Evolutionary conservation across 2,113 vertebrate genomes (phyloP).

Genomic region (Sylvilagus bachmani): DNA sequence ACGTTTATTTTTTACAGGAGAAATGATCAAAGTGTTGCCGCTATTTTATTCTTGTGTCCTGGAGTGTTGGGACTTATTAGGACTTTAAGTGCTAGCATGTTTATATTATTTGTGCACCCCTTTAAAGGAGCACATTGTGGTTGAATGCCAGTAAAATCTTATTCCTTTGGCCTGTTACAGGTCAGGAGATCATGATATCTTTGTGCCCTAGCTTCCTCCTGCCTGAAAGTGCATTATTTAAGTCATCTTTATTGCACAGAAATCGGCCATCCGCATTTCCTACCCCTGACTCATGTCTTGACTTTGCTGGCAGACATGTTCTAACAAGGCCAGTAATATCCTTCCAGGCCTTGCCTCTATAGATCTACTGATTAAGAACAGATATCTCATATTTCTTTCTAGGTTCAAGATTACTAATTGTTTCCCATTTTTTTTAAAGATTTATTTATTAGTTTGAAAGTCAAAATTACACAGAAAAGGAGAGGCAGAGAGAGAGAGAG

Average conservation of each 20-base stretch:
- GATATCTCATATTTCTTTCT: neutral
- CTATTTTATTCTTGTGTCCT: neutral
- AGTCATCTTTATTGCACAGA: neutral
- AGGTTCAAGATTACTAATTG: neutral
- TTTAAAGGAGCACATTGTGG: neutral
- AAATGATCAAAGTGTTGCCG: neutral
- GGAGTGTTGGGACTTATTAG: neutral
- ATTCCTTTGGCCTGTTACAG: neutral
- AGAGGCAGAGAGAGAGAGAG: too few species aligned
- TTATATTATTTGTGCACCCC: neutral
- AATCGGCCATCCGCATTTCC: neutral
- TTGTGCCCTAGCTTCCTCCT: neutral
- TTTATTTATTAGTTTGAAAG: too few species aligned
- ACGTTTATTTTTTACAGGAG: conserved; percentile 18
- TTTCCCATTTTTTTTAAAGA: neutral
- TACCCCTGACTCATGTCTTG: neutral
- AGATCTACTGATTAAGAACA: neutral
- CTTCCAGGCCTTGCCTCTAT: neutral
- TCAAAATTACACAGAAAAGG: too few species aligned
- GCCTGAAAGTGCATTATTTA: neutral
- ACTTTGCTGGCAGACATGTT: too few species aligned
- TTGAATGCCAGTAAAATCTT: neutral
- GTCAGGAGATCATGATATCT: neutral
- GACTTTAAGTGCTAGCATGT: neutral
- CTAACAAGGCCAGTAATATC: too few species aligned